Conservation (phyloP, 92 coral and sea anemone species). For the Palythoa heliodiscus region DNA sequence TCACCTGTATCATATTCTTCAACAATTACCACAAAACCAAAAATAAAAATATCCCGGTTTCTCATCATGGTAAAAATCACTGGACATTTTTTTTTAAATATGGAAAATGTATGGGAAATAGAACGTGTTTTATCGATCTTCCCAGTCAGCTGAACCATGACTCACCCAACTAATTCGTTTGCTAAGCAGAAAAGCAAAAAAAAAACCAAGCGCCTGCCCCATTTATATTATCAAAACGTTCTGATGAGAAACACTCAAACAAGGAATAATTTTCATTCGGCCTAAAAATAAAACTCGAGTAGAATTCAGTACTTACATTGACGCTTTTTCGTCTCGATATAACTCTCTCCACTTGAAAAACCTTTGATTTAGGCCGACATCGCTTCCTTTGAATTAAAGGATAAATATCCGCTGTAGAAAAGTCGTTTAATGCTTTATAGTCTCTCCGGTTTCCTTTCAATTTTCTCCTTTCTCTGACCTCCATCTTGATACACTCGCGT, state of each 20-base stretch:
- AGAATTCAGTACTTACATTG: neutral
- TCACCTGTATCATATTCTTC: neutral
- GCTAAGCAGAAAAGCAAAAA: neutral
- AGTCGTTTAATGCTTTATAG: neutral
- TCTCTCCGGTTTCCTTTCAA: slow-evolving; percentile 1
- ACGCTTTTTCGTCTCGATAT: neutral
- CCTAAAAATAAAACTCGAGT: neutral
- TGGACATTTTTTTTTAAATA: neutral
- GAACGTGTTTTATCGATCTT: neutral
- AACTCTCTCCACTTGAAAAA: slow-evolving; percentile 6
- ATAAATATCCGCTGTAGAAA: neutral
- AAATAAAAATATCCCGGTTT: slow-evolving; percentile 2
- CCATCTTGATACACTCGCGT: neutral
- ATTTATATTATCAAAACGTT: no score
- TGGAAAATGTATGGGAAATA: no score
- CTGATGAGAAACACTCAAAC: neutral
- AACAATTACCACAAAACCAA: neutral
- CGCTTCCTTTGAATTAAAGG: neutral
- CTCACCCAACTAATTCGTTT: neutral
- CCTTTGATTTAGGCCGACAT: slow-evolving; percentile 16
- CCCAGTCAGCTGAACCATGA: neutral
- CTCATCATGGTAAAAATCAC: neutral
- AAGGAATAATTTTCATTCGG: neutral
- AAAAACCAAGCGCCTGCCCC: neutral
- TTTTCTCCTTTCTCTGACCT: neutral